Evolutionary conservation across 2,113 vertebrate genomes (phyloP).

Genomic region (Muntiacus reevesi): DNA sequence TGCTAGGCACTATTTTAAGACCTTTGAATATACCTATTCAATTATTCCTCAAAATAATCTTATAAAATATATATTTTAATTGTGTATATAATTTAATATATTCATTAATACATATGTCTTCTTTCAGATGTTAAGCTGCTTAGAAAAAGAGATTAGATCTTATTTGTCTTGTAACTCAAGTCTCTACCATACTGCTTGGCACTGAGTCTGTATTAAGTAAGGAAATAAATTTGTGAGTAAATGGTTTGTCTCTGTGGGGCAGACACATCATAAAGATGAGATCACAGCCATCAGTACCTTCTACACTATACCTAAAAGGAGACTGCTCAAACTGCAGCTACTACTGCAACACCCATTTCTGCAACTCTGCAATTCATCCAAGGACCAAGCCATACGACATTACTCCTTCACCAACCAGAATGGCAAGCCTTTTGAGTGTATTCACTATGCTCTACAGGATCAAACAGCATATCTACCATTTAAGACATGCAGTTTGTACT

Average conservation of each 20-base stretch:
- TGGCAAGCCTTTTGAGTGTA: background rate
- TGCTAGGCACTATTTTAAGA: background rate
- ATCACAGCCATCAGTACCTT: background rate
- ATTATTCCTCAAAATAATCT: slow-evolving; percentile 9
- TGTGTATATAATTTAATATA: background rate
- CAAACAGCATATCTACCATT: background rate
- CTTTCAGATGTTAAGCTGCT: background rate
- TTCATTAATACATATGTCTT: background rate
- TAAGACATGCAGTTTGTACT: background rate
- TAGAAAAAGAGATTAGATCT: background rate
- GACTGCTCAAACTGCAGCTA: background rate
- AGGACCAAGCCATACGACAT: background rate
- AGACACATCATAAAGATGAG: background rate
- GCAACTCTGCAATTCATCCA: background rate
- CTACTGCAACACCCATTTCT: background rate
- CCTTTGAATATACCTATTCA: background rate
- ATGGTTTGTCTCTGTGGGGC: background rate
- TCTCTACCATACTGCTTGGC: background rate
- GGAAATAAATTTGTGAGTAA: background rate
- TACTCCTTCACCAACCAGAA: background rate
- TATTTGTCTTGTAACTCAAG: background rate
- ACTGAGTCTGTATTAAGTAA: background rate
- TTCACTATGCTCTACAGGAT: background rate
- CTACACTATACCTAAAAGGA: background rate
- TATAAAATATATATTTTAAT: slow-evolving; percentile 18